Evolutionary conservation across 2,797 vertebrate genomes (phyloP).

Genomic region (Myoxocephalus aenaeus): DNA sequence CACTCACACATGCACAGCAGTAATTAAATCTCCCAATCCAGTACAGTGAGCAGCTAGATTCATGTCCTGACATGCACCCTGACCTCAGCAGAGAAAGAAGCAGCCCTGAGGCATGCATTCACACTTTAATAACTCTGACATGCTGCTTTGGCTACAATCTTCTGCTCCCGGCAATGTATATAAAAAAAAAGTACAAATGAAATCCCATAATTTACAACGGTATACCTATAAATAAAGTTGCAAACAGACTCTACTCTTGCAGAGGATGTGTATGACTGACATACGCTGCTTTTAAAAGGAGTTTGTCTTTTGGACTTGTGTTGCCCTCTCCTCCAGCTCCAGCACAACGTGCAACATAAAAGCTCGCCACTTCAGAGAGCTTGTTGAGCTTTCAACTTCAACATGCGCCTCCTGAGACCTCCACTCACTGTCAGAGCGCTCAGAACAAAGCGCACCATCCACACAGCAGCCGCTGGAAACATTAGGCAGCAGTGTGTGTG

Average conservation of each 20-base stretch:
- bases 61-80: conserved; percentile 75
- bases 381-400: conserved; percentile 81
- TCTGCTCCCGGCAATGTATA: conserved; percentile 44
- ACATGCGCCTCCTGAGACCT: conserved; percentile 77
- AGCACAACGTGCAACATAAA: conserved; percentile 77
- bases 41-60: conserved; percentile 49
- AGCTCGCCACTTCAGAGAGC: conserved; percentile 82
- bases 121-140: conserved; percentile 65
- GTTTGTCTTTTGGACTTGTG: conserved; percentile 56
- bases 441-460: conserved; percentile 76
- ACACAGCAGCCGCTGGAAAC: conserved; percentile 68
- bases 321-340: conserved; percentile 58
- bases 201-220: conserved; percentile 37
- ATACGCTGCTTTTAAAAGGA: conserved; percentile 59
- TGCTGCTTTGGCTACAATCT: conserved; percentile 46
- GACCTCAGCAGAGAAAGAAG: conserved; percentile 64
- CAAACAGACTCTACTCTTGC: conserved; percentile 14
- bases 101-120: conserved; percentile 58
- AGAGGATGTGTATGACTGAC: conserved; percentile 39
- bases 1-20: background rate
- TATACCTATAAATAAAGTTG: conserved; percentile 45
- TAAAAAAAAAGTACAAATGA: background rate
- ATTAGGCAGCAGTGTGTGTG: conserved; percentile 39
- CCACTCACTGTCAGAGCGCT: conserved; percentile 75
- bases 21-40: conserved; percentile 61